Conservation (phyloP, 2,888 invertebrate genomes). For the Argyresthia goedartella region DNA sequence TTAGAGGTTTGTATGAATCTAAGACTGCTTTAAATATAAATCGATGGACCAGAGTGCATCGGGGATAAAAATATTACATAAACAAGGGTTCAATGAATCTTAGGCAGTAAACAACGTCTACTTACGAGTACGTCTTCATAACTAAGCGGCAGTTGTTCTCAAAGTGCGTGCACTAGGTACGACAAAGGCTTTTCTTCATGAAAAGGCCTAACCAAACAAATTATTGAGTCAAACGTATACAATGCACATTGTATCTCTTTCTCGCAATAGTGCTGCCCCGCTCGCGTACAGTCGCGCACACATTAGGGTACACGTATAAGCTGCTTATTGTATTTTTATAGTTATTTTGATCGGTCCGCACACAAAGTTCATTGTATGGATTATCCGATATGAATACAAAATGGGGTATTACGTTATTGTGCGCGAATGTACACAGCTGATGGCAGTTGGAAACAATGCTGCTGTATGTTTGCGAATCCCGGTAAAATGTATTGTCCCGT, state of each 20-base stretch:
- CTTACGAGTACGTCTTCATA: no score
- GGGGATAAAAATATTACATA: no score
- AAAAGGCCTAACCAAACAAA: conserved; percentile 36
- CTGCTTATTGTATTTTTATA: conserved; percentile 69
- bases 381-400: conserved; percentile 58
- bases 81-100: no score
- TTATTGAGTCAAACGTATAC: conserved; percentile 30
- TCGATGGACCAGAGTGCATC: no score
- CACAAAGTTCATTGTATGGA: conserved; percentile 49
- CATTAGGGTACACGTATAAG: conserved; percentile 59
- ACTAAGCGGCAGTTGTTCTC: no score
- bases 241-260: conserved; percentile 17
- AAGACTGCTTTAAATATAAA: no score
- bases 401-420: conserved; percentile 52
- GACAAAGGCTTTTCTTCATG: conserved; percentile 10
- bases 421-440: conserved; percentile 59
- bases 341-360: conserved; percentile 63
- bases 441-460: conserved; percentile 39
- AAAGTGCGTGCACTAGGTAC: no score
- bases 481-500: conserved; percentile 29
- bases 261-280: conserved; percentile 8
- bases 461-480: conserved; percentile 44
- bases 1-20: no score
- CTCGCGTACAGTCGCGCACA: conserved; percentile 34
- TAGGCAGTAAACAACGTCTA: no score